A percentile compares a stretch with the other conserved stretches of the same genome.
These are phyloP conservation scores for Etia nguti DNA, from an alignment of 2,113 vertebrate species.

Conservation along the genomic window DNA sequence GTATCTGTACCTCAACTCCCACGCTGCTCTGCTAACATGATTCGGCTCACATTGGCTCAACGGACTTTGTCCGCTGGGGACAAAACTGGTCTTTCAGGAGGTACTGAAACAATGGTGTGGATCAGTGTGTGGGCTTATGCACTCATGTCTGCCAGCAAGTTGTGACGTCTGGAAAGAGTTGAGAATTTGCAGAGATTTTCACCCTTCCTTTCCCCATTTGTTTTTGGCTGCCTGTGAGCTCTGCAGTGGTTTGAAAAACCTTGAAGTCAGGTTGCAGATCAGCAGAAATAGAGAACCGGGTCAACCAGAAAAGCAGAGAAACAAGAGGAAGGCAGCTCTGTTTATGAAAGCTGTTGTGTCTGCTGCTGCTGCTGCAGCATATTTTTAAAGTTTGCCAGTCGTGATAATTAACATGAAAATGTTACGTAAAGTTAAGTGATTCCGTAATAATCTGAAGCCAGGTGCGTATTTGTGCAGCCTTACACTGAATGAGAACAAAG, in stretches of 20 bases:
- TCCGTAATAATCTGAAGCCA: neutral
- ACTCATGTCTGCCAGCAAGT: conserved; percentile 27
- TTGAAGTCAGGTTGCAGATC: conserved; percentile 52
- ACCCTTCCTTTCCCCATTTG: neutral
- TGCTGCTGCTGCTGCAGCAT: neutral
- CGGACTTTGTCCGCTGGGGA: conserved; percentile 1
- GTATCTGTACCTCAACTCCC: conserved; percentile 28
- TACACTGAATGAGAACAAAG: conserved; percentile 21
- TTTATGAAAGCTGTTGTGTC: conserved; percentile 1
- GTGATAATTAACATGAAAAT: neutral
- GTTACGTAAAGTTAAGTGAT: neutral
- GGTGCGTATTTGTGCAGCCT: conserved; percentile 21
- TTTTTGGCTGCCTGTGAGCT: conserved; percentile 28
- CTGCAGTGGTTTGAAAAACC: conserved; percentile 32
- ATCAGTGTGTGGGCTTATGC: conserved; percentile 34
- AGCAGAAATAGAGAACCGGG: conserved; percentile 33
- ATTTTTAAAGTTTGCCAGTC: neutral
- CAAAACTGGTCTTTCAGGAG: conserved; percentile 37
- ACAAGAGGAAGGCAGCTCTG: neutral
- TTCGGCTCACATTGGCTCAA: conserved; percentile 12
- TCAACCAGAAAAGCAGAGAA: conserved; percentile 19
- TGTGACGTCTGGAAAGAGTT: conserved; percentile 53
- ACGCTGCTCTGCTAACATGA: conserved; percentile 10
- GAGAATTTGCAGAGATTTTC: conserved; percentile 49
- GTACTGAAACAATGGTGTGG: conserved; percentile 38